Base-by-base conservation (phyloP, 2,888 invertebrate genomes). In the Nomada hirtipes region DNA sequence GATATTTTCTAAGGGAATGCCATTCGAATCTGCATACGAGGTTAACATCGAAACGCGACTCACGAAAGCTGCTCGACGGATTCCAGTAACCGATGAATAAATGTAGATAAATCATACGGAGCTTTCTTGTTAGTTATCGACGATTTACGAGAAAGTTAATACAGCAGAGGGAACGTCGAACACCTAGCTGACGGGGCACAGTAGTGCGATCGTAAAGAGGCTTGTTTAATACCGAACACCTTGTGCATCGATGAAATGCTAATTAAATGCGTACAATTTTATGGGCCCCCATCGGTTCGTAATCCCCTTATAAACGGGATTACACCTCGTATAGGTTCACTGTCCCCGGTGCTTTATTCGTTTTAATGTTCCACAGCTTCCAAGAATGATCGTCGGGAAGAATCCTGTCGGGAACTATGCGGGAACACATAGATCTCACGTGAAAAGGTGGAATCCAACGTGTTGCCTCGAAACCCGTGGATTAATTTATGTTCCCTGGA, bases 231-330 rank as follows among this genome's bases (percentile, higher is more conserved):
- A 65, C 23, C 77, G 70, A 64, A 69, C 80, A 60, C 47, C 15
- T 65, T 70, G 47, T 23, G 64, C 42, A 72, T 79, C 84, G 79
- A 87, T 67, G 72, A 83, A 36, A 89, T 89, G 88, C 85, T 89
- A 89, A 90, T 90, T 88, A 89, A 86, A 87, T 79, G 84, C 69
- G 83, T 84, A 77, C 85, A 82, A 76, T 83, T 88, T 84, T 86
- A 79, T 74, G 72, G 63, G 57, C 69, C 79, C 79, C 71, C 50
- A 70, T 59, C n/a, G 69, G 68, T 69, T 60, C 70, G 44, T 84
- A 79, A 85, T 83, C 68, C 83, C 65, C 60, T 76, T 80, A 76
- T 71, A 79, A 86, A 84, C 71, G 79, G 82, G 73, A 84, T 83
- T 85, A 84, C 64, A 73, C 76, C 72, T 73, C 53, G 59, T 50